These are phyloP conservation scores for Blastomussa wellsi DNA, from an alignment of 92 coral and sea anemone species.

Conservation along the genomic window DNA sequence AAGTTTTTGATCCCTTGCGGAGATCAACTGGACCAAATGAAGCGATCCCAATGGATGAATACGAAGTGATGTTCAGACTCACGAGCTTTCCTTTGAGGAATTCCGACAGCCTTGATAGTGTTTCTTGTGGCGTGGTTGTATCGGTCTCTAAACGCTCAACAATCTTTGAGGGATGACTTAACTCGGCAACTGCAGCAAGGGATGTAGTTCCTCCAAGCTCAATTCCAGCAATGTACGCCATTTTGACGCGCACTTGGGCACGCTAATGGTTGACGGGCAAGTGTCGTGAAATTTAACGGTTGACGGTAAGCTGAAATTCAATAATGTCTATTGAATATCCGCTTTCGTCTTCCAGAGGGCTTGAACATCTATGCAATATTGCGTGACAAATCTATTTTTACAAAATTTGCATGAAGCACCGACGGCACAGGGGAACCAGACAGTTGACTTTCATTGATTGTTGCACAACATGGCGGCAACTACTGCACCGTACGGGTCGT, in stretches of 20 bases:
- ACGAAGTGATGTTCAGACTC: conserved; percentile 44
- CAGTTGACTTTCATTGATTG: not conserved
- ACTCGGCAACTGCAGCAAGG: conserved; percentile 79
- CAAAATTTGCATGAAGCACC: conserved; percentile 3
- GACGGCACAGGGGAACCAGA: not conserved
- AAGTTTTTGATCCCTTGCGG: conserved; percentile 66
- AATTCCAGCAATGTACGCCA: conserved; percentile 80
- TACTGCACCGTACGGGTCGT: conserved; percentile 80
- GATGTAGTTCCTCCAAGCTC: conserved; percentile 96
- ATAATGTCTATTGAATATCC: not conserved
- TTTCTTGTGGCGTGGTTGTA: conserved; percentile 63
- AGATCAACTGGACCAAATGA: conserved; percentile 97
- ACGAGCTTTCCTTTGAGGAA: conserved; percentile 64
- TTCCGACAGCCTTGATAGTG: conserved; percentile 51
- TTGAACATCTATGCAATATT: not conserved
- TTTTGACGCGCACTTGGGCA: not conserved
- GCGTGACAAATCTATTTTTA: not conserved
- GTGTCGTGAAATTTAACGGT: no score
- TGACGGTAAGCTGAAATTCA: no score
- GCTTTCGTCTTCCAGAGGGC: not conserved
- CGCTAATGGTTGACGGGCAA: no score
- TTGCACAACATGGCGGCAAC: conserved; percentile 37
- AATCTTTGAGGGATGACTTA: conserved; percentile 56
- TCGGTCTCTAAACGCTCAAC: conserved; percentile 59
- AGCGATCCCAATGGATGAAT: conserved; percentile 78